A percentile compares a stretch with the other conserved stretches of the same genome.
Conservation (phyloP, 2,888 invertebrate species). For the Eumerus sabulonum region DNA sequence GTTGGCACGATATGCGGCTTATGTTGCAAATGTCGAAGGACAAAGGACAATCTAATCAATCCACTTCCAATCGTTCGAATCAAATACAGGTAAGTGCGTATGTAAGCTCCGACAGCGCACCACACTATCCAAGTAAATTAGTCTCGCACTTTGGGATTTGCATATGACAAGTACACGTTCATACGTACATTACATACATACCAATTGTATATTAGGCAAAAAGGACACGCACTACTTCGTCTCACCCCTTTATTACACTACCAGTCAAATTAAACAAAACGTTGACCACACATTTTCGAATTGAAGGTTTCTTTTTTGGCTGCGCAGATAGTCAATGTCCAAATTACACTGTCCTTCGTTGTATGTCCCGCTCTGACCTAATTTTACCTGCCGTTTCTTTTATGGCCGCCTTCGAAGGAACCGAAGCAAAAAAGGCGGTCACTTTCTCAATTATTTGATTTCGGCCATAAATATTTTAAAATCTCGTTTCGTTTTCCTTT, state of each 20-base stretch:
- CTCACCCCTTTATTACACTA: constrained; percentile 15
- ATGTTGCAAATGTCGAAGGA: constrained; percentile 58
- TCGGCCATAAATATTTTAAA: constrained; percentile 54
- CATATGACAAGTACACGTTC: constrained; percentile 17
- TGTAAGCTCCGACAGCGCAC: constrained; percentile 16
- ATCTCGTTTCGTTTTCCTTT: constrained; percentile 9
- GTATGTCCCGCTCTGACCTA: constrained; percentile 40
- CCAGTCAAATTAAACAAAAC: constrained; percentile 53
- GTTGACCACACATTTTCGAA: constrained; percentile 28
- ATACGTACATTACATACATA: too few species aligned
- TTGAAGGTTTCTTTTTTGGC: constrained; percentile 59
- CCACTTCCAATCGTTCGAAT: constrained; percentile 20
- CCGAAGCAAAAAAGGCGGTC: not conserved
- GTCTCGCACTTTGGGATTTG: constrained; percentile 38
- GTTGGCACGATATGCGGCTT: constrained; percentile 55
- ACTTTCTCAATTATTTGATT: constrained; percentile 54
- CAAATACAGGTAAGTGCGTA: constrained; percentile 2
- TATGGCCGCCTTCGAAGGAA: not conserved
- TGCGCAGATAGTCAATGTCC: constrained; percentile 53
- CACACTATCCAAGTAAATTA: constrained; percentile 16
- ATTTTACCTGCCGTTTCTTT: not conserved
- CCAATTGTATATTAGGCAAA: constrained; percentile 36
- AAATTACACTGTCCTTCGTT: constrained; percentile 12
- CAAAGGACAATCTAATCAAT: constrained; percentile 55
- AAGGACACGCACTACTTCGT: constrained; percentile 52